Evolutionary conservation across 2,888 invertebrate genomes (phyloP), one percentile per base, ranked within the genome.

Genomic region (Helleia helle): DNA sequence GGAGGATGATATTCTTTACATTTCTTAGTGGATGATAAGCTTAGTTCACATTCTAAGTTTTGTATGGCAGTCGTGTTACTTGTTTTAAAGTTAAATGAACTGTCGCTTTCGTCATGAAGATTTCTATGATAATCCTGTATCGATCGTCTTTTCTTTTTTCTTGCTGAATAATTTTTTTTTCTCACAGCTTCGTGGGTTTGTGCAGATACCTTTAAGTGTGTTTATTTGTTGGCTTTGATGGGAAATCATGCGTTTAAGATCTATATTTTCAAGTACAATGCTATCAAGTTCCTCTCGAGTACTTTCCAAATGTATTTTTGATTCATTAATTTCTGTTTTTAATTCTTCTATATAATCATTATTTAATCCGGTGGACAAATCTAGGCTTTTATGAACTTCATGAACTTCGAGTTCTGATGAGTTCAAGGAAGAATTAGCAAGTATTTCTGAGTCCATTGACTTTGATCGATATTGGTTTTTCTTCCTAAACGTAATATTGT

Each of bases 311-410:
- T 36, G 36, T 11, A 36, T 2, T 9, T 7, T 22, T n/a, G 36
- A 9, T 36, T 36, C 22, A 13, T 9, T 11, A 3, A 24, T 36
- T 36, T 36, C 24, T 7, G 8, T 36, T 36, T 36, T 36, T 13
- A 24, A 24, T 6, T 36, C 36, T 1, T 36, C 36, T 13, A 30
- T 30, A 11, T 24, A 24, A 24, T 8, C 11, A 9, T 6, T 11
- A 14, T 36, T 36, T 8, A 22, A 4, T 6, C 22, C 8, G 0
- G 36, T 36, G 1, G 24, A 36, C 9, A 36, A 1, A 4, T 36
- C 36, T 8, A 36, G 36, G 8, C 36, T 36, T 36, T 9, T 27
- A n/a, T n/a, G n/a, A n/a, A n/a, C n/a, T n/a, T n/a, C n/a, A n/a
- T n/a, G n/a, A n/a, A n/a, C n/a, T n/a, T n/a, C n/a, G n/a, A n/a